These are phyloP conservation scores for Porites evermanni DNA, from an alignment of 92 coral and sea anemone species.

Conservation along the genomic window DNA sequence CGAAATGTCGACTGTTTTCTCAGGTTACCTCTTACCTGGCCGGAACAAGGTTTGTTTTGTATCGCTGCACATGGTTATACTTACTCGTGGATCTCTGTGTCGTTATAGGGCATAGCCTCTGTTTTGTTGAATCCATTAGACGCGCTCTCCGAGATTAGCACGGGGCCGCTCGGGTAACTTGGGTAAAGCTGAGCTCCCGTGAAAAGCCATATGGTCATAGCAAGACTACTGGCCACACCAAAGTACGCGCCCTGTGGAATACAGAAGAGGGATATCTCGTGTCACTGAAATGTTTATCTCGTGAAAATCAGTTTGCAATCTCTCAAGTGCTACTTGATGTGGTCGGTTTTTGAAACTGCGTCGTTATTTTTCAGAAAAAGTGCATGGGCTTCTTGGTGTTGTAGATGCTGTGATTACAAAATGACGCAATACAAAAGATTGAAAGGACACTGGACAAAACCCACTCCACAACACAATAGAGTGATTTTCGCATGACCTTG, in stretches of 20 bases:
- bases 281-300: background rate
- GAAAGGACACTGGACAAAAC: too few species aligned
- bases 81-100: conserved; percentile 52
- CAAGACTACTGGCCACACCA: conserved; percentile 66
- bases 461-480: too few species aligned
- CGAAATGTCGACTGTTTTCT: too few species aligned
- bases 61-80: background rate
- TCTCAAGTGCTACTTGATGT: too few species aligned
- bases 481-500: too few species aligned
- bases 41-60: too few species aligned
- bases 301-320: background rate
- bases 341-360: too few species aligned
- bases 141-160: conserved; percentile 53
- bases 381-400: too few species aligned
- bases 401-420: too few species aligned
- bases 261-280: background rate
- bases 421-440: too few species aligned
- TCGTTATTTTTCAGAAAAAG: too few species aligned
- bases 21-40: too few species aligned
- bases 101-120: conserved; percentile 27
- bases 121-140: conserved; percentile 54
- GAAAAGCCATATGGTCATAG: conserved; percentile 68
- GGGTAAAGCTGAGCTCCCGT: conserved; percentile 77
- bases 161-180: conserved; percentile 45
- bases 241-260: conserved; percentile 58